Evolutionary conservation across 2,113 vertebrate genomes (phyloP).

Genomic region (Hemicordylus capensis): DNA sequence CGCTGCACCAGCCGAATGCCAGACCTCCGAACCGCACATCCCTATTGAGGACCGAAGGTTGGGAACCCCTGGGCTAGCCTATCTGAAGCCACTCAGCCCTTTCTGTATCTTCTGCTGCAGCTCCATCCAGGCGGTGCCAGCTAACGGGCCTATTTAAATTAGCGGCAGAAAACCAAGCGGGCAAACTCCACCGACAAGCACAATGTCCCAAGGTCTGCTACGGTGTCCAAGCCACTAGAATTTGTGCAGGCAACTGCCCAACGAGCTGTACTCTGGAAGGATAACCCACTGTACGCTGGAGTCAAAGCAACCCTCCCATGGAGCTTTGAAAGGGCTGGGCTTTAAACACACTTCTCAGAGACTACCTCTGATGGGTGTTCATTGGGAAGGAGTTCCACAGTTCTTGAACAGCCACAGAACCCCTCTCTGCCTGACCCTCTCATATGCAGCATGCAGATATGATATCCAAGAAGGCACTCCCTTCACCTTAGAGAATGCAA

Average conservation of each 20-base stretch:
- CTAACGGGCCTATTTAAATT: not conserved
- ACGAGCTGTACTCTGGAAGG: too few species aligned
- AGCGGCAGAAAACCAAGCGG: not conserved
- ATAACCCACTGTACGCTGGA: too few species aligned
- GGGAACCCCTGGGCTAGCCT: too few species aligned
- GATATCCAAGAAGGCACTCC: not conserved
- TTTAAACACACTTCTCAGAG: too few species aligned
- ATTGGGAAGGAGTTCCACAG: not conserved
- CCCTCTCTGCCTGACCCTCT: not conserved
- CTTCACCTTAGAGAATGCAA: not conserved
- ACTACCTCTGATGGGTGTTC: not conserved
- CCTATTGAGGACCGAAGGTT: too few species aligned
- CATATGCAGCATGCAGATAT: not conserved
- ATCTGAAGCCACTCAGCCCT: not conserved
- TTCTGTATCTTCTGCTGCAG: not conserved
- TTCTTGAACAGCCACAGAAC: not conserved
- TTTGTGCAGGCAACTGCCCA: too few species aligned
- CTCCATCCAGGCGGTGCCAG: not conserved
- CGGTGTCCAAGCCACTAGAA: too few species aligned
- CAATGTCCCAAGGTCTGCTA: not conserved
- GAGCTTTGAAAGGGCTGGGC: too few species aligned
- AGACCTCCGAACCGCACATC: too few species aligned
- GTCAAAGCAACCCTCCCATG: too few species aligned
- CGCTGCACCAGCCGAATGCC: too few species aligned
- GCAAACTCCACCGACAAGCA: not conserved